Conservation (phyloP, 2,797 vertebrate genomes). For the Petrocephalus sullivani region DNA sequence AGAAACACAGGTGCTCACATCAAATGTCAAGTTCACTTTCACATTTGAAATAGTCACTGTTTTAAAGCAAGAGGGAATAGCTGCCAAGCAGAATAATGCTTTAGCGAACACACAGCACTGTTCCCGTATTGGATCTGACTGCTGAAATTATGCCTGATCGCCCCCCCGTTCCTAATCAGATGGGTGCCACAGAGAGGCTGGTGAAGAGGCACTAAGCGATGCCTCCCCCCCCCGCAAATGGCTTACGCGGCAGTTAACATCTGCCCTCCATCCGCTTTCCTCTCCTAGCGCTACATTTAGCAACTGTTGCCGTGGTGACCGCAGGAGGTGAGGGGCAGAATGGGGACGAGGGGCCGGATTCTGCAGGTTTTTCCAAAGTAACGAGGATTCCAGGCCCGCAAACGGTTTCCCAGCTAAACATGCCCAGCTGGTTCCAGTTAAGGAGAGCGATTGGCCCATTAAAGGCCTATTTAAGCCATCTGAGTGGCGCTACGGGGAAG, state of each 20-base stretch:
- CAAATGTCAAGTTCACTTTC: not conserved
- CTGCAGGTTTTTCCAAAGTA: not conserved
- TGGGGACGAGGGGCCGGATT: not conserved
- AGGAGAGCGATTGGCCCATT: not conserved
- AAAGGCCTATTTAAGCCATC: not conserved
- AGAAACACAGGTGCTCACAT: not conserved
- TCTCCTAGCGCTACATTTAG: not conserved
- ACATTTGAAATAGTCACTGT: not conserved
- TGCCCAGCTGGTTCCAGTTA: slow-evolving; percentile 1
- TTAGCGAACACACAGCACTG: not conserved
- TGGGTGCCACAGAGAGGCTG: not conserved
- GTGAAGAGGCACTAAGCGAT: not conserved
- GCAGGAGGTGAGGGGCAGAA: not conserved
- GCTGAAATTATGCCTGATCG: not conserved
- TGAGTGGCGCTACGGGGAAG: not conserved
- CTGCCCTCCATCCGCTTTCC: not conserved
- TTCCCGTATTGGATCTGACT: not conserved
- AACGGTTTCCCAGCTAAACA: not conserved
- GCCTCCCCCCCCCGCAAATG: not conserved
- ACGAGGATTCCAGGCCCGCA: not conserved
- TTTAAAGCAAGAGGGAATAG: not conserved
- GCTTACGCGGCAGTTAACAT: not conserved
- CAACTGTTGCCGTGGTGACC: slow-evolving; percentile 10
- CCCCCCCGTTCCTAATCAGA: not conserved
- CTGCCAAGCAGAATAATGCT: not conserved